Conservation (phyloP, 2,888 invertebrate genomes). For the Cheilosia pagana region DNA sequence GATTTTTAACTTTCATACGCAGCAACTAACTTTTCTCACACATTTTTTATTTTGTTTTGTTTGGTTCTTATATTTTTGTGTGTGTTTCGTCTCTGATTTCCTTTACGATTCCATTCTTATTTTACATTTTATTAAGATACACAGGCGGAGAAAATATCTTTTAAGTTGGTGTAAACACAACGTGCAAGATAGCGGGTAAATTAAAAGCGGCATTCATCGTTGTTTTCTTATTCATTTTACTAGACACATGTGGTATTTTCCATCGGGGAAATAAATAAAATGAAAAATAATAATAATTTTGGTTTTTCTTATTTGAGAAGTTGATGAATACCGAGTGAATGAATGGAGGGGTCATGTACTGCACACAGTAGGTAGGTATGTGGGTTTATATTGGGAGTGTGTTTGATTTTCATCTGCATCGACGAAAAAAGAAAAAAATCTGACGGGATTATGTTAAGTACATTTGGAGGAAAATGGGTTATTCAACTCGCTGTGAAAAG, state of each 20-base stretch:
- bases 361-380: conserved; percentile 59
- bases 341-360: conserved; percentile 76
- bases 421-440: conserved; percentile 29
- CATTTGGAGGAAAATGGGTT: conserved; percentile 54
- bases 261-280: conserved; percentile 71
- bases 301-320: conserved; percentile 51
- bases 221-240: conserved; percentile 48
- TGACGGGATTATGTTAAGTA: conserved; percentile 71
- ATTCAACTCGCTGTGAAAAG: conserved; percentile 47
- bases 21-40: conserved; percentile 71
- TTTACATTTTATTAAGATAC: conserved; percentile 73
- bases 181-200: conserved; percentile 71
- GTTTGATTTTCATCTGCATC: conserved; percentile 61
- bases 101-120: conserved; percentile 56
- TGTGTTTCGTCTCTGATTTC: conserved; percentile 33
- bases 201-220: conserved; percentile 70
- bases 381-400: conserved; percentile 25
- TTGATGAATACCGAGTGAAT: conserved; percentile 71
- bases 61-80: conserved; percentile 39
- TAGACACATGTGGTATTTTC: conserved; percentile 71
- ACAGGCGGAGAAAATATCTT: conserved; percentile 72
- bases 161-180: conserved; percentile 75
- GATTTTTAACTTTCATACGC: conserved; percentile 75
- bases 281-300: conserved; percentile 71
- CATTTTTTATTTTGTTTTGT: conserved; percentile 66